Evolutionary conservation across 2,113 vertebrate species (phyloP).

Genomic region (Nesoenas mayeri): DNA sequence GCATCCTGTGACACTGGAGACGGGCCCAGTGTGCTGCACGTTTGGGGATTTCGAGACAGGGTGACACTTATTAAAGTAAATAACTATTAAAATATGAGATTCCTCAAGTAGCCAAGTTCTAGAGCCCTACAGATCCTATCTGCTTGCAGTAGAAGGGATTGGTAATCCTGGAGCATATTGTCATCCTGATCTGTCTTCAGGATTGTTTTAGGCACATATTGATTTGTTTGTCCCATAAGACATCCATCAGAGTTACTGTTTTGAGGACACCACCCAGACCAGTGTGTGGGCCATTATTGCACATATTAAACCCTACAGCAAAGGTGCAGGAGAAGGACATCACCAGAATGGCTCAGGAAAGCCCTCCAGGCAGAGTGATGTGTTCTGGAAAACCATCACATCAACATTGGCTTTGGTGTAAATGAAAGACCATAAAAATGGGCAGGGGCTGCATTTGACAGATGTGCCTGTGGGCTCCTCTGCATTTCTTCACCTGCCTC

Average conservation of each 20-base stretch:
- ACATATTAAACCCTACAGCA: not conserved
- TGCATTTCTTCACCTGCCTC: not conserved
- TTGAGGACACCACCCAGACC: not conserved
- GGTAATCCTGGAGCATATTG: not conserved
- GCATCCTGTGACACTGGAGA: not conserved
- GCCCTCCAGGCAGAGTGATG: not conserved
- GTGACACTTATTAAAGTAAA: not conserved
- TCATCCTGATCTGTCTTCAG: not conserved
- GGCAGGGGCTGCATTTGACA: rapidly evolving
- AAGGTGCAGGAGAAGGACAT: not conserved
- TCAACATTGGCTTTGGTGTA: not conserved
- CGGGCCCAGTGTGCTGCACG: rapidly evolving
- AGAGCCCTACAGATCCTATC: not conserved
- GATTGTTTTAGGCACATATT: not conserved
- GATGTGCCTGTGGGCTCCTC: no score
- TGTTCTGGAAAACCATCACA: not conserved
- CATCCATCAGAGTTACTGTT: not conserved
- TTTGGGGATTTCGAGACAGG: not conserved
- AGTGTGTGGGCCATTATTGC: not conserved
- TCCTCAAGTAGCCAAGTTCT: not conserved
- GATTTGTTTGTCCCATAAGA: not conserved
- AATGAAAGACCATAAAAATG: not conserved
- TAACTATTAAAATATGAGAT: not conserved
- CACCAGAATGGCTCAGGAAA: not conserved
- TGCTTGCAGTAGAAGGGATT: not conserved